Conservation (phyloP, 2,113 vertebrate genomes). For the Apeltes quadracus region DNA sequence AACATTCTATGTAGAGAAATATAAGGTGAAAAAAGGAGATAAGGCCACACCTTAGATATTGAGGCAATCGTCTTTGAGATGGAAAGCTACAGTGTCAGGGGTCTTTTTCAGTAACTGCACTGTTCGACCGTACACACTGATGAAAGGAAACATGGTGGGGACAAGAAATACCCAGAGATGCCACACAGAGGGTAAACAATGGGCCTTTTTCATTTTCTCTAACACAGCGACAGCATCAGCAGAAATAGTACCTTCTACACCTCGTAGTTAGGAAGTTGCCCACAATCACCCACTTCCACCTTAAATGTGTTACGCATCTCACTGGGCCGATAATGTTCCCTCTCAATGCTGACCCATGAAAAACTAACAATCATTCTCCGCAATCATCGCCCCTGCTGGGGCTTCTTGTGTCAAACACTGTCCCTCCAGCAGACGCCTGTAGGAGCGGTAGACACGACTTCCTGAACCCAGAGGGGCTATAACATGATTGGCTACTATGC, state of each 20-base stretch:
- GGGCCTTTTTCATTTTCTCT: conserved; percentile 68
- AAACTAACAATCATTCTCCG: conserved; percentile 15
- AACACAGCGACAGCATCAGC: conserved; percentile 1
- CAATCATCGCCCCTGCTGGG: neutral
- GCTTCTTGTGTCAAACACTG: neutral
- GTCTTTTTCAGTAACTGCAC: conserved; percentile 54
- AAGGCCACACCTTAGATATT: conserved; percentile 1
- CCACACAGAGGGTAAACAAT: conserved; percentile 84
- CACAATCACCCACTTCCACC: conserved; percentile 28
- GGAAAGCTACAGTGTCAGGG: conserved; percentile 44
- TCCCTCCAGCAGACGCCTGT: no score
- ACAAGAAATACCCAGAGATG: conserved; percentile 85
- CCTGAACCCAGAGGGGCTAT: neutral
- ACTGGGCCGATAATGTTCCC: conserved; percentile 9
- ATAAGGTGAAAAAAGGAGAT: neutral
- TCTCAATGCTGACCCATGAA: conserved; percentile 18
- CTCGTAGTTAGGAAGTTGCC: conserved; percentile 36
- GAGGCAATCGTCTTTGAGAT: conserved; percentile 49
- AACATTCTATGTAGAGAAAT: neutral
- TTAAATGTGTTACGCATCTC: conserved; percentile 37
- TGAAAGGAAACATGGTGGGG: conserved; percentile 72
- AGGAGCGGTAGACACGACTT: neutral
- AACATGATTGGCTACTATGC: neutral
- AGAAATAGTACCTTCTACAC: conserved; percentile 46
- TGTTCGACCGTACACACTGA: conserved; percentile 48